A percentile compares a stretch with the other conserved stretches of the same genome.
phyloP scores from a whole-genome alignment of 2,888 invertebrate species.

The Eupithecia subfuscata region DNA sequence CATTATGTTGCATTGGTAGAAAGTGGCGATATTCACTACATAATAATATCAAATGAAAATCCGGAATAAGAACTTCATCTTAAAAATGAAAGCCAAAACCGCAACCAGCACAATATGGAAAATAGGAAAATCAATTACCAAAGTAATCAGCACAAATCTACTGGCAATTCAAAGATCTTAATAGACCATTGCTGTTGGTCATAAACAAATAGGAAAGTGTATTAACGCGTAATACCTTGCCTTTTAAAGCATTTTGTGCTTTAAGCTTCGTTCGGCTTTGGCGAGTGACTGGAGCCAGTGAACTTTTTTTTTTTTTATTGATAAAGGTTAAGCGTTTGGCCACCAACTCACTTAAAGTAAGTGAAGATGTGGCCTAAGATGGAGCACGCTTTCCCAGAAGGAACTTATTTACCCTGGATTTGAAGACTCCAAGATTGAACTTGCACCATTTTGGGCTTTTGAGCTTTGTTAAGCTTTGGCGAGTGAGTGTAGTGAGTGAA shows the following conservation, averaged over 20 bases:
- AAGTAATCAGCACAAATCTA: constrained; percentile 40
- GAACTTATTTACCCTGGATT: no score
- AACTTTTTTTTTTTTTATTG: no score
- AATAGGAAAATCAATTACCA: constrained; percentile 44
- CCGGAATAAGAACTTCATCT: background rate
- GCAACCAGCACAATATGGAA: constrained; percentile 15
- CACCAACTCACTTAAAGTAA: no score
- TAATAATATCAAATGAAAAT: background rate
- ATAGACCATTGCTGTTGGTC: constrained; percentile 57
- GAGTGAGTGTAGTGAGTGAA: background rate
- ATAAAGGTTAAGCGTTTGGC: no score
- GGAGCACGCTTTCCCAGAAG: no score
- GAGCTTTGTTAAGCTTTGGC: background rate
- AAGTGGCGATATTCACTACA: background rate
- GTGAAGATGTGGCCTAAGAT: no score
- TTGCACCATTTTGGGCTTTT: background rate
- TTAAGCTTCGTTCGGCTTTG: background rate
- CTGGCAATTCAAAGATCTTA: constrained; percentile 55
- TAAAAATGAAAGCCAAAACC: background rate
- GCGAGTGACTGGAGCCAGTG: constrained; percentile 1
- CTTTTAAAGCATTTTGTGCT: constrained; percentile 14
- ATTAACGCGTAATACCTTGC: constrained; percentile 52
- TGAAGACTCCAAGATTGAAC: no score
- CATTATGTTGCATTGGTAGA: no score
- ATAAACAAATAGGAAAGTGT: constrained; percentile 61